These are phyloP conservation scores for Hydrotaea diabolus DNA, from an alignment of 2,888 invertebrate genomes.

Conservation along the genomic window DNA sequence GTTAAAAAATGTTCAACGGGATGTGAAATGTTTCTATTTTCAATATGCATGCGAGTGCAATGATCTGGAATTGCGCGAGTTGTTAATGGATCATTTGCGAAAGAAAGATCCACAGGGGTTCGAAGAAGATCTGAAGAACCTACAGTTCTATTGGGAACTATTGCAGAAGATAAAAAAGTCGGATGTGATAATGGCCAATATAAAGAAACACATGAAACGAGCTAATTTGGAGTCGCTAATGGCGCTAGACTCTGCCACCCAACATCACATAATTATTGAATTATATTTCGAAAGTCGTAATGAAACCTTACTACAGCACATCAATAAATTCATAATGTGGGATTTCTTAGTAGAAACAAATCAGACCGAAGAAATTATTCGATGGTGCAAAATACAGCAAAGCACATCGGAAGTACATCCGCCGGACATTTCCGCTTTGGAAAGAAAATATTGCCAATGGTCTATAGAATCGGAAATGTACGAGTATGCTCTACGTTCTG, in stretches of 20 bases:
- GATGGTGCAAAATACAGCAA: constrained; percentile 72
- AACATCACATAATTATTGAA: constrained; percentile 75
- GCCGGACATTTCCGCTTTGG: constrained; percentile 63
- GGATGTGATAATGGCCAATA: constrained; percentile 65
- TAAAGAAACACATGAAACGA: constrained; percentile 70
- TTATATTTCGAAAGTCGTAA: constrained; percentile 79
- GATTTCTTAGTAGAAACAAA: constrained; percentile 74
- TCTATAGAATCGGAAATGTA: constrained; percentile 77
- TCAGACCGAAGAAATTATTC: constrained; percentile 71
- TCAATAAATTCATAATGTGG: constrained; percentile 78
- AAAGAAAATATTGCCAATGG: constrained; percentile 74
- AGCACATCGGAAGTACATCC: background rate
- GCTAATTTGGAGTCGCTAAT: constrained; percentile 78
- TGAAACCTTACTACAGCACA: constrained; percentile 73
- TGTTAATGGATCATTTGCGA: constrained; percentile 85
- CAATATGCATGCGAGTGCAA: constrained; percentile 84
- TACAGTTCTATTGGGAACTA: constrained; percentile 77
- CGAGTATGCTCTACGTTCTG: constrained; percentile 73
- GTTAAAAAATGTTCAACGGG: constrained; percentile 75
- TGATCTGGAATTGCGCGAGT: constrained; percentile 83
- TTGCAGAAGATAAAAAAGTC: constrained; percentile 73
- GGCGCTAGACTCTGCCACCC: constrained; percentile 74
- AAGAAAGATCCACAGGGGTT: constrained; percentile 80
- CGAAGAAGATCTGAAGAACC: constrained; percentile 72
- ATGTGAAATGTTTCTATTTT: constrained; percentile 77